Evolutionary conservation across 2,888 invertebrate genomes (phyloP), one percentile per base, ranked within the genome.

Genomic region (Drosophila austrosaltans): DNA sequence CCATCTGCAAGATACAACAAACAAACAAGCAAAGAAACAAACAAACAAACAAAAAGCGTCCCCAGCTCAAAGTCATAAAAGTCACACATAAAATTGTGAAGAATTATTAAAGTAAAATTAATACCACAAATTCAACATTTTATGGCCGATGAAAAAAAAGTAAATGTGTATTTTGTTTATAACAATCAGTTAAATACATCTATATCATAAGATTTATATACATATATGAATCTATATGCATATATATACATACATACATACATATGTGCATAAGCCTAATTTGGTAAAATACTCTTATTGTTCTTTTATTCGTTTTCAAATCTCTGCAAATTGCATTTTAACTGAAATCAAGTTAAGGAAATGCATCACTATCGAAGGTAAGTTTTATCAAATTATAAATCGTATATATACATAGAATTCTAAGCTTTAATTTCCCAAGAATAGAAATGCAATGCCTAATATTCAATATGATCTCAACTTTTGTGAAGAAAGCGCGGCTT

Each of bases 281-380:
- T 48, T 48, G 48, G 12, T 48, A 25, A 48, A 48, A 48, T 48
- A 48, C 48, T 16, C 16, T 42, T 42, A 42, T 42, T 42, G 42
- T 5, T 42, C 42, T 25, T 25, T 48, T 48, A 3, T 22, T 22
- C 48, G 16, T 82, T 66, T 64, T 83, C 56, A 53, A 86, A 72
- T 78, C 54, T 48, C 48, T 10, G 22, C 54, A 58, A 72, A 54
- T 62, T 53, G 53, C 53, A 58, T 63, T 25, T 25, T 36, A 39
- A 63, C 69, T 8, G n/a, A 81, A 77, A 85, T 69, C 68, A 65
- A 65, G 48, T 48, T 48, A 82, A 78, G 89, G 86, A 80, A 87
- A 87, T 87, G 86, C 86, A 82, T 82, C 74, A 68, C 73, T 71
- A 69, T 66, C 76, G 65, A 72, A 87, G 86, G 86, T 87, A 60